phyloP scores from a whole-genome alignment of 64 coral and sea anemone genomes.

The Dendrophyllia cribrosa region DNA sequence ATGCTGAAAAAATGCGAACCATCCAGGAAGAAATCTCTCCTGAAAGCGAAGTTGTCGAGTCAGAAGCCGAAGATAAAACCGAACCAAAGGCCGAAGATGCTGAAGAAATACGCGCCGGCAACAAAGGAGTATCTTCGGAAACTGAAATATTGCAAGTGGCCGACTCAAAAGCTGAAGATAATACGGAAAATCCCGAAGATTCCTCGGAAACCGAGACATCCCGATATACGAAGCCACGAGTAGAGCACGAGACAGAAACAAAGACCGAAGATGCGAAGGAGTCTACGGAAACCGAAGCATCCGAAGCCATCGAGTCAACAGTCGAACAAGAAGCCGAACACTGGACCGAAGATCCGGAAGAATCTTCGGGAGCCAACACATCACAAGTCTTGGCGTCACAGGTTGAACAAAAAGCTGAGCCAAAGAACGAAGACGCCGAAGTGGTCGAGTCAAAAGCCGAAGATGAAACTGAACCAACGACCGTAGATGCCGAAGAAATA shows the following conservation, averaged over 20 bases:
- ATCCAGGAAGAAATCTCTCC: background rate
- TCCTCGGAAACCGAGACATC: background rate
- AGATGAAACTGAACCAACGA: background rate
- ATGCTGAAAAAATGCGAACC: slow-evolving; percentile 5
- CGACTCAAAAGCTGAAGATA: background rate
- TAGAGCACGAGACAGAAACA: no score
- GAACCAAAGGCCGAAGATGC: background rate
- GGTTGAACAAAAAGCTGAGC: background rate
- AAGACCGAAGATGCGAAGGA: background rate
- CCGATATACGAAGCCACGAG: no score
- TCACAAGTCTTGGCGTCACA: background rate
- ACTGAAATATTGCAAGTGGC: background rate
- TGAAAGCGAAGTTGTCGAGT: background rate
- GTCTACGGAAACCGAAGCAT: background rate
- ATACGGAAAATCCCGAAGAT: background rate
- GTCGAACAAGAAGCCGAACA: background rate
- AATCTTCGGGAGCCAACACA: background rate
- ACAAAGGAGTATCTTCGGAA: background rate
- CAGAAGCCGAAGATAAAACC: background rate
- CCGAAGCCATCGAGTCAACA: background rate
- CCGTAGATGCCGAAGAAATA: background rate
- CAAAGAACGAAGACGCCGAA: background rate
- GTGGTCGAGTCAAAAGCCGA: background rate
- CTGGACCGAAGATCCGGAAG: no score
- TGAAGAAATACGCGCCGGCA: background rate